Evolutionary conservation across 2,888 invertebrate species (phyloP).

Genomic region (Pseudeuparius sepicola): DNA sequence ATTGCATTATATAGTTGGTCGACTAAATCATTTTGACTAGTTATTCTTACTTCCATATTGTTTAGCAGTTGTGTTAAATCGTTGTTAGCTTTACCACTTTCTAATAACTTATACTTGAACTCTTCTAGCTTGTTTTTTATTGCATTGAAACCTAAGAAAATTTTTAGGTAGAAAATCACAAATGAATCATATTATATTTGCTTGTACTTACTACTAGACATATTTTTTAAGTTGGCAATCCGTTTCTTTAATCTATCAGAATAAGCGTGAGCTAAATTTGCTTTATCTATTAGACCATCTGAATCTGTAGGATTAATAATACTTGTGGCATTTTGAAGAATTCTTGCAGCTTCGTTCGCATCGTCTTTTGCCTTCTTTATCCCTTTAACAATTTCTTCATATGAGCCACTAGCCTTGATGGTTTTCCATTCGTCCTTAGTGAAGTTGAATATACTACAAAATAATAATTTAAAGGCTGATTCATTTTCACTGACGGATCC

Average conservation of each 20-base stretch:
- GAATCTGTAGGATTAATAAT: constrained; percentile 38
- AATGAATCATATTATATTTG: no score
- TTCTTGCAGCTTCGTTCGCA: constrained; percentile 45
- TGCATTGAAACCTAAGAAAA: constrained; percentile 26
- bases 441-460: constrained; percentile 32
- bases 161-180: no score
- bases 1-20: constrained; percentile 23
- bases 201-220: constrained; percentile 26
- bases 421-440: constrained; percentile 49
- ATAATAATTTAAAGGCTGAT: no score
- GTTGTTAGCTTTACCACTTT: constrained; percentile 32
- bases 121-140: constrained; percentile 38
- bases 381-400: constrained; percentile 64
- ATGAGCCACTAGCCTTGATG: constrained; percentile 52
- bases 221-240: constrained; percentile 29
- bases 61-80: constrained; percentile 27
- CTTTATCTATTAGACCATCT: constrained; percentile 44
- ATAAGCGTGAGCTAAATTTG: constrained; percentile 43
- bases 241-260: constrained; percentile 47
- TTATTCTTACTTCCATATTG: constrained; percentile 24
- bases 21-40: constrained; percentile 21
- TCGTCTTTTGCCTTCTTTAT: constrained; percentile 56
- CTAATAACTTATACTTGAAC: constrained; percentile 41
- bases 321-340: constrained; percentile 30
- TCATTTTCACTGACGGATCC: no score